Conservation (phyloP, 2,113 vertebrate genomes). For the Loxodonta africana region DNA sequence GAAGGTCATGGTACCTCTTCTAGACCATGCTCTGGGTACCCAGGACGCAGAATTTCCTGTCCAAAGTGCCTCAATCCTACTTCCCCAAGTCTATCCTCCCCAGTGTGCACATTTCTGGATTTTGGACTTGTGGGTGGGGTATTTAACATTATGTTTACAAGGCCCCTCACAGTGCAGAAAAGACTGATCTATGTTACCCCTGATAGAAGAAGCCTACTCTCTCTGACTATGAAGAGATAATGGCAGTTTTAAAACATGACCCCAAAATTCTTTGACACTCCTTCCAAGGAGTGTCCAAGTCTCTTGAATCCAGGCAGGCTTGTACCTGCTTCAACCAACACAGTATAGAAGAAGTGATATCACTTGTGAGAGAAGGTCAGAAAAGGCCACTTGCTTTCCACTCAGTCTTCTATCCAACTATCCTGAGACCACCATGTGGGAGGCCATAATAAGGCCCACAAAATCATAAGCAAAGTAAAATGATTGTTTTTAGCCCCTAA, state of each 20-base stretch:
- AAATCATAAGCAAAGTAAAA: constrained; percentile 10
- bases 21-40: no score
- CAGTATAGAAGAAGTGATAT: not conserved
- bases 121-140: no score
- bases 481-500: constrained; percentile 9
- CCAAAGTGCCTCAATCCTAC: no score
- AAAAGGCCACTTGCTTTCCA: not conserved
- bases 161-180: no score
- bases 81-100: no score
- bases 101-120: no score
- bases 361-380: not conserved
- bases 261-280: not conserved
- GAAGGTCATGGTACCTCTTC: not conserved
- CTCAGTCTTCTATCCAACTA: not conserved
- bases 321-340: not conserved
- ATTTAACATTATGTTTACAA: no score
- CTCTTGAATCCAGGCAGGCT: not conserved
- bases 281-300: not conserved
- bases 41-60: no score
- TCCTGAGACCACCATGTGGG: not conserved
- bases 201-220: not conserved
- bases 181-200: not conserved
- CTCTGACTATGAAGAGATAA: not conserved
- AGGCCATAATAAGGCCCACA: not conserved
- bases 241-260: not conserved